Base-by-base conservation (phyloP, 1,140 invertebrate genomes). In the Vanessa tameamea region DNA sequence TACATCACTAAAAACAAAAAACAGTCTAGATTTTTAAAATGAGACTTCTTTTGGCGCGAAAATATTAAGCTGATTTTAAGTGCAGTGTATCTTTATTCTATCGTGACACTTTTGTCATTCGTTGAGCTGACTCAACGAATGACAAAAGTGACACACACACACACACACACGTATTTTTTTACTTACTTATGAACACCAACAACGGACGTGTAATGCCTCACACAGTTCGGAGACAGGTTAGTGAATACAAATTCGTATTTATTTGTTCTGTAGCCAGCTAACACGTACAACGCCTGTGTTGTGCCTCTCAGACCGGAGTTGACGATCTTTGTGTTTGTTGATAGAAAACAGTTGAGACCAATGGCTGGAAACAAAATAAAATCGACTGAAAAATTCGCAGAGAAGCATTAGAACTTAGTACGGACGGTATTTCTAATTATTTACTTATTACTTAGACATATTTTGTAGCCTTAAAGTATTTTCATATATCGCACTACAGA, bases 161-260 rank as follows among this genome's bases (percentile, higher is more conserved):
- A 31, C 3, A 2, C 6, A 31, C 2, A 37, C 31, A 7, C 31
- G 31, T 43, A 5, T 43, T 31, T 64, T 12, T 51, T 23, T 23
- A 78, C 89, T 85, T 92, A 96, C 96, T 95, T 96, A 82, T 97
- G 95, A 66, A 97, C 97, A 57, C 97, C 97, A 75, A 98, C 96
- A 0, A 99, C 96, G 61, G 98, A 97, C 7, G 97, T 97, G 83
- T 99, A 99, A 82, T 98, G 96, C 79, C 97, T 92, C 47, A 96
- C 95, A 88, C 96, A 96, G 84, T 96, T 97, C 14, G 95, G 94
- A 48, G 97, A 94, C 68, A 98, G 91, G 94, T 99, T 99, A 7
- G 98, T 99, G 86, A 99, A 99, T 76, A 99, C 96, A 88, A 99
- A 99, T 93, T 99, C 99, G 87, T 99, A 99, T 85, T 97, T 94